phyloP scores from a whole-genome alignment of 2,113 vertebrate genomes.

The Osmerus mordax region DNA sequence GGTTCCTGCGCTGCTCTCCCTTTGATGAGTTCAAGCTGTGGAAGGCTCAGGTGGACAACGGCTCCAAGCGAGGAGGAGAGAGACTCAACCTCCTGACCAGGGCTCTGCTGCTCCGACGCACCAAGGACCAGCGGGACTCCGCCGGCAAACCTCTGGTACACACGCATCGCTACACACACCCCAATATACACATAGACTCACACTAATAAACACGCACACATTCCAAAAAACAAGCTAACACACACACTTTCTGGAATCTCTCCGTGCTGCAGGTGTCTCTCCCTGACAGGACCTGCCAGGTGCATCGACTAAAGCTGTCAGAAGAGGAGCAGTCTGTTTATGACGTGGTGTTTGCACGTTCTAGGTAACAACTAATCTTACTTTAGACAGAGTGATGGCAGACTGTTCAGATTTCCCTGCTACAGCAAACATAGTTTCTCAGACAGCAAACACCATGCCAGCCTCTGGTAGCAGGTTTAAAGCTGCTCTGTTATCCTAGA shows the following conservation, averaged over 20 bases:
- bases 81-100: constrained; percentile 87
- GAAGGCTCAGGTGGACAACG: constrained; percentile 93
- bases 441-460: neutral
- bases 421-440: no score
- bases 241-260: neutral
- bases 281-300: constrained; percentile 73
- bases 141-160: constrained; percentile 86
- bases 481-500: constrained; percentile 60
- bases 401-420: no score
- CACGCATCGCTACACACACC: neutral
- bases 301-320: constrained; percentile 85
- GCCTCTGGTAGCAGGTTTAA: neutral
- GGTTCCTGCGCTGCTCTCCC: constrained; percentile 90
- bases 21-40: constrained; percentile 92
- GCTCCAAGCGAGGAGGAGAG: constrained; percentile 77
- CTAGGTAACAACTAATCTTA: constrained; percentile 70
- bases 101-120: constrained; percentile 84
- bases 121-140: constrained; percentile 83
- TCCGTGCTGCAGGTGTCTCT: constrained; percentile 75
- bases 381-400: no score
- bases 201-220: neutral
- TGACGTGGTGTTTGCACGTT: constrained; percentile 84
- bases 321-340: constrained; percentile 84
- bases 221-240: neutral
- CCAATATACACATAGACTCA: constrained; percentile 2